Evolutionary conservation across 2,113 vertebrate genomes (phyloP).

Genomic region (Neofelis nebulosa): DNA sequence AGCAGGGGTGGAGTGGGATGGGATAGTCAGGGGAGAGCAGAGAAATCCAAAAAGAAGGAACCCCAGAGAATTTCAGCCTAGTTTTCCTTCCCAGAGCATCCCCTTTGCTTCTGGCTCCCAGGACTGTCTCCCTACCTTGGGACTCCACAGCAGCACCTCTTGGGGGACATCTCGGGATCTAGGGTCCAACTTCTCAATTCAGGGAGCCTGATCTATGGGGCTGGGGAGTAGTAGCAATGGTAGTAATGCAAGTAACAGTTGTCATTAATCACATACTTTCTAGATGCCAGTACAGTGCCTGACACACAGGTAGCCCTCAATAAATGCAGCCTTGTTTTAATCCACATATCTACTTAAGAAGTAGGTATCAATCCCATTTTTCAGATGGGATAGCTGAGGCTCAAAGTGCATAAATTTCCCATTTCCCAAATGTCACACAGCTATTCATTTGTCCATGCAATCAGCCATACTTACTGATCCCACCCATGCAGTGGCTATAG

Average conservation of each 20-base stretch:
- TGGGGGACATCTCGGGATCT: background rate
- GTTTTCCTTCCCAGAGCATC: background rate
- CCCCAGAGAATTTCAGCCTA: background rate
- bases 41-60: background rate
- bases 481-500: background rate
- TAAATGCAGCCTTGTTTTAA: background rate
- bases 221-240: background rate
- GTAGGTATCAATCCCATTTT: background rate
- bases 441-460: background rate
- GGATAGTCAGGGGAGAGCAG: background rate
- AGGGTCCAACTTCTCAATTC: background rate
- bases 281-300: background rate
- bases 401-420: background rate
- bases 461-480: too few relatives aligned
- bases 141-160: background rate
- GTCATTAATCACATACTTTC: background rate
- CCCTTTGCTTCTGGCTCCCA: background rate
- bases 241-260: background rate
- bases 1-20: background rate
- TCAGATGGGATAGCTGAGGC: background rate
- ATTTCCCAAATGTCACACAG: background rate
- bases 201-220: background rate
- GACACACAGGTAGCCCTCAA: accelerated
- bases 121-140: too few relatives aligned
- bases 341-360: background rate